phyloP scores from a whole-genome alignment of 92 coral and sea anemone genomes.

The Parazoanthus darwini region DNA sequence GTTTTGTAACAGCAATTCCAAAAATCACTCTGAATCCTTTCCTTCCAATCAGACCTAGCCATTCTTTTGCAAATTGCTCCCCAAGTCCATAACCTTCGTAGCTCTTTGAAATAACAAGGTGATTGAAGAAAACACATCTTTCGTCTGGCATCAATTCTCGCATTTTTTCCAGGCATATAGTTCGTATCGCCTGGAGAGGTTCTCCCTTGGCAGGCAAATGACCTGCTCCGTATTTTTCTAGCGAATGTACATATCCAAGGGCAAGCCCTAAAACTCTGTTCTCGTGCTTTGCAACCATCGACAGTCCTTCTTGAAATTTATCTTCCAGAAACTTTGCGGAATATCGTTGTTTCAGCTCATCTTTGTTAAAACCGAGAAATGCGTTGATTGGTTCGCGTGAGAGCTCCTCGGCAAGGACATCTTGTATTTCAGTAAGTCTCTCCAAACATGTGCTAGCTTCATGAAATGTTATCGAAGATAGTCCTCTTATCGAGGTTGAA shows the following conservation, averaged over 20 bases:
- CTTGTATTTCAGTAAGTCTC: not conserved
- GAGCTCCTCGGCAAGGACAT: not conserved
- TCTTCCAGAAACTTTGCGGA: not conserved
- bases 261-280: not conserved
- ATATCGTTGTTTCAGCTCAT: not conserved
- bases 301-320: slow-evolving; percentile 9
- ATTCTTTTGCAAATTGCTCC: not conserved
- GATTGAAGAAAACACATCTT: slow-evolving; percentile 9
- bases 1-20: not conserved
- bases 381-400: not conserved
- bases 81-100: slow-evolving; percentile 6
- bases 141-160: not conserved
- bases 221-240: not conserved
- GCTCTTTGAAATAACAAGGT: not conserved
- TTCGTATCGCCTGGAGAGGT: slow-evolving; percentile 7
- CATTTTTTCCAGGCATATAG: not conserved
- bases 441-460: not conserved
- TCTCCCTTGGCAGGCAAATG: not conserved
- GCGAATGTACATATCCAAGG: not conserved
- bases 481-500: too few species aligned
- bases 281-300: slow-evolving; percentile 19
- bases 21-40: slow-evolving; percentile 16
- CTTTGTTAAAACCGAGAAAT: not conserved
- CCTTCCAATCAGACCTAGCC: not conserved
- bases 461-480: not conserved